Percentiles rank a stretch among this genome's conserved stretches.
phyloP scores from a whole-genome alignment of 2,797 vertebrate genomes.

The Smutsia gigantea region DNA sequence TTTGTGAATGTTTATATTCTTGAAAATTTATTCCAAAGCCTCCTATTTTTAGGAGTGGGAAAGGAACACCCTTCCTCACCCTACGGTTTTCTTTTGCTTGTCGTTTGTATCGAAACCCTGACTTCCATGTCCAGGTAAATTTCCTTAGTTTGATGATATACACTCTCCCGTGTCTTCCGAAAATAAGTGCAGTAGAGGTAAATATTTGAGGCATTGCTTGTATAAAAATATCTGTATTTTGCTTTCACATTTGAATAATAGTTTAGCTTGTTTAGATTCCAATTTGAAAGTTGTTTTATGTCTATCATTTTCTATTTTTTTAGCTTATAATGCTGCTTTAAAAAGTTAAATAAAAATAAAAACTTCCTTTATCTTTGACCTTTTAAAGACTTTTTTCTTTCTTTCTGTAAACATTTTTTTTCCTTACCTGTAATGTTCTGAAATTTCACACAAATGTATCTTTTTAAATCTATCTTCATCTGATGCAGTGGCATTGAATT shows the following conservation, averaged over 20 bases:
- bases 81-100: not conserved
- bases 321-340: not conserved
- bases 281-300: not conserved
- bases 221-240: not conserved
- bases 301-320: not conserved
- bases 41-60: fast-evolving
- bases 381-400: not conserved
- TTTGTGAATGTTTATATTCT: not conserved
- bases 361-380: not conserved
- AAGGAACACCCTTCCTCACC: not conserved
- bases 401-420: not conserved
- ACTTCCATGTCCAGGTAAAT: not conserved
- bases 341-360: not conserved
- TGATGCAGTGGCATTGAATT: not conserved
- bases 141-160: not conserved
- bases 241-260: not conserved
- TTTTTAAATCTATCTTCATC: not conserved
- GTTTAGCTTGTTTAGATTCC: not conserved
- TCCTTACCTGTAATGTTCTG: not conserved
- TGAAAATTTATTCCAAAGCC: not conserved
- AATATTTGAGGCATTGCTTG: not conserved
- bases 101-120: not conserved
- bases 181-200: not conserved
- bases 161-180: not conserved
- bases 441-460: not conserved